Base-by-base conservation (phyloP, 2,797 vertebrate species). In the Myiothlypis chrysogaster region DNA sequence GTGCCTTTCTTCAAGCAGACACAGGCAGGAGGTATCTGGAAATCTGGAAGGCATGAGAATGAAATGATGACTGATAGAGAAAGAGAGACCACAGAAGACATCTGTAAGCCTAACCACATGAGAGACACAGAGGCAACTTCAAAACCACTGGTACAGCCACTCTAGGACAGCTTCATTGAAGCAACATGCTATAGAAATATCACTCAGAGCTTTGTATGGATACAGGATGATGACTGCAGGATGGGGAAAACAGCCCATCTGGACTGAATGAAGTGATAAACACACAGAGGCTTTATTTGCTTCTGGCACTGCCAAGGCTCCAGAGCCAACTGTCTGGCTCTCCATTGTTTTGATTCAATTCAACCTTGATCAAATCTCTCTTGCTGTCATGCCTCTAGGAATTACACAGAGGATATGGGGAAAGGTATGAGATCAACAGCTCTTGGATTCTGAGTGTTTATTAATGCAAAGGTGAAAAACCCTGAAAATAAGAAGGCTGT, bases 71-170 rank as follows among this genome's bases (percentile, higher is more conserved):
- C 93, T 96, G 92, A 95, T 95, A 96, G 91, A 95, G 95, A 96
- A 96, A 91, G 77, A 91, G 64, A 90, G 89, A 91, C 94, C 93
- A 71, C 92, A 94, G 91, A 93, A 92, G 89, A 90, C 89, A 93
- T 95, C 93, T 96, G 81, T 94, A 90, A 90, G 81, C 68, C 68
- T 92, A 95, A 97, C 96, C 96, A 96, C 95, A 96, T 91, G 81
- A 96, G 53, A 97, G 91, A 94, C 87, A 71, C 71, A 87, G 85
- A 96, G 96, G 96, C 95, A 96, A 89, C 95, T 96, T 96, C 91
- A 96, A 97, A 97, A 95, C 96, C 83, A 0, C 94, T 65, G 76
- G 91, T 90, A 76, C 92, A 94, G 92, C 94, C 90, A 83, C 60
- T 96, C 95, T 85, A 93, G 94, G 77, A 84, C 91, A 94, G 71